These are phyloP conservation scores for Drosophila nigricruria DNA, from an alignment of 2,888 invertebrate species.

Conservation along the genomic window DNA sequence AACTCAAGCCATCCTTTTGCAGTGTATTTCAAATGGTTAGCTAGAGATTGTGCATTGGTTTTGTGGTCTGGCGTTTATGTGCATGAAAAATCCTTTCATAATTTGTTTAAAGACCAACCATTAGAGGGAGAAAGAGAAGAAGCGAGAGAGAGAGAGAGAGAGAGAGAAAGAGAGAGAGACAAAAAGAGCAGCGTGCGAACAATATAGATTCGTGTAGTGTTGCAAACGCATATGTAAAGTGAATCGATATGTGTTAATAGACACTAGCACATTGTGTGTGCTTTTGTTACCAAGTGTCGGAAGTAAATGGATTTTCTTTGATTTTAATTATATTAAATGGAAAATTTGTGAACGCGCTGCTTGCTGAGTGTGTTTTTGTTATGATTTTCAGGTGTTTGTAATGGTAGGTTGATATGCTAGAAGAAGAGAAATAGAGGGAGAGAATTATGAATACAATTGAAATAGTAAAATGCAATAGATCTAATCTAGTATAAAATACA, in stretches of 20 bases:
- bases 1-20: background rate
- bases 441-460: no score
- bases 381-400: background rate
- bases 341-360: background rate
- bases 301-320: slow-evolving; percentile 36
- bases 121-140: slow-evolving; percentile 17
- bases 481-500: no score
- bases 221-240: slow-evolving; percentile 39
- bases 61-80: slow-evolving; percentile 42
- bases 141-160: background rate
- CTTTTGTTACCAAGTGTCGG: slow-evolving; percentile 6
- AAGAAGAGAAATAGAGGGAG: background rate
- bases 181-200: background rate
- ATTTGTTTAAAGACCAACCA: slow-evolving; percentile 46
- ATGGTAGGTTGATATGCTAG: background rate
- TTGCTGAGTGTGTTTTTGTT: slow-evolving; percentile 5
- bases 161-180: background rate
- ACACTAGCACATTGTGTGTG: slow-evolving; percentile 17
- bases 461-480: no score
- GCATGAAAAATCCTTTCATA: slow-evolving; percentile 53
- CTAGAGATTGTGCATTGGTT: slow-evolving; percentile 59
- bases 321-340: slow-evolving; percentile 13
- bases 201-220: slow-evolving; percentile 28
- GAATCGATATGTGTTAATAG: slow-evolving; percentile 54
- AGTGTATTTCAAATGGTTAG: slow-evolving; percentile 29